Conservation (phyloP, 2,888 invertebrate genomes). For the Conops quadrifasciatus region DNA sequence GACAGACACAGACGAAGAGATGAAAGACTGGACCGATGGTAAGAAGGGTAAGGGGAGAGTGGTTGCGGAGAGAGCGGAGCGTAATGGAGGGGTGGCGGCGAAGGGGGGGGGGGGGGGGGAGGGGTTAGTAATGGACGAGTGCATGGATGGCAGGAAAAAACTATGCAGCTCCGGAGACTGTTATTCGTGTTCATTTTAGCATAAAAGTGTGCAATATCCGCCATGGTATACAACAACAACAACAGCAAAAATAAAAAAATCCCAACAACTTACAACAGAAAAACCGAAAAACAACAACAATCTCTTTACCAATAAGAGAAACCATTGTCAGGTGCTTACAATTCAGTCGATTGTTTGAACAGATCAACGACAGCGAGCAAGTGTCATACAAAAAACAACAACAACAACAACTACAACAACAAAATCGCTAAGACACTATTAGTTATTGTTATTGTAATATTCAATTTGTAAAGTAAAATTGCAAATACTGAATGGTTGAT, state of each 20-base stretch:
- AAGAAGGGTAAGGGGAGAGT: no score
- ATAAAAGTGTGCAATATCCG: conserved; percentile 31
- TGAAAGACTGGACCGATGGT: background rate
- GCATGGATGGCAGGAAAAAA: background rate
- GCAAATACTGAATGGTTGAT: no score
- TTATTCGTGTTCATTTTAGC: conserved; percentile 27
- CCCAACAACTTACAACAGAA: conserved; percentile 17
- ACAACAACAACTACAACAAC: background rate
- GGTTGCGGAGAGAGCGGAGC: no score
- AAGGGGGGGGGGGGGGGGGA: background rate
- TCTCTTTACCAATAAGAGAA: no score
- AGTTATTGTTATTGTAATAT: no score
- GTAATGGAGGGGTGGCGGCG: no score
- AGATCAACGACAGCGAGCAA: background rate
- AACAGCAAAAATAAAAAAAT: conserved; percentile 7
- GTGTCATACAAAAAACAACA: conserved; percentile 15
- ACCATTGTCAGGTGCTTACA: background rate
- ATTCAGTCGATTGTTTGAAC: no score
- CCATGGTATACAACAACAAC: conserved; percentile 10
- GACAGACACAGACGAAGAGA: background rate
- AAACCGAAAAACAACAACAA: conserved; percentile 9
- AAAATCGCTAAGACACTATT: no score
- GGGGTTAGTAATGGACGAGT: no score
- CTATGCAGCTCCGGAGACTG: background rate
- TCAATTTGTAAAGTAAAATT: no score